Percentiles rank a stretch among this genome's conserved stretches.
These are phyloP conservation scores for Aphelocoma californica DNA, from an alignment of 2,797 vertebrate genomes.

Conservation along the genomic window DNA sequence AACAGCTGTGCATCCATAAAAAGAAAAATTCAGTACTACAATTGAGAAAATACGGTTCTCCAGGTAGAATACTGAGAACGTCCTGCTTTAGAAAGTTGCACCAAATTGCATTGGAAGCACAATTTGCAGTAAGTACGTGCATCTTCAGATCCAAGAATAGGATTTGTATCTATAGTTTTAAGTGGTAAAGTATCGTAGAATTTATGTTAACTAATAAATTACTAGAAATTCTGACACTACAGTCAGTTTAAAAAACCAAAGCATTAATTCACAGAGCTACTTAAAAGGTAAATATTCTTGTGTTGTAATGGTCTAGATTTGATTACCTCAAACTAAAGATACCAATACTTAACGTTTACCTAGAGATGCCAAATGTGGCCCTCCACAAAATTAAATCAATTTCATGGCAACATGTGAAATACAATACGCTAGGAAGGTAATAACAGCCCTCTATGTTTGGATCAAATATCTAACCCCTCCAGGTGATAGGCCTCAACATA, in stretches of 20 bases:
- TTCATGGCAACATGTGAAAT: background rate
- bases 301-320: background rate
- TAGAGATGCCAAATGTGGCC: background rate
- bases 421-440: background rate
- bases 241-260: background rate
- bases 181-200: background rate
- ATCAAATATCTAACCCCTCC: background rate
- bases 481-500: background rate
- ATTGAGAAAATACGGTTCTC: background rate
- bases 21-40: background rate
- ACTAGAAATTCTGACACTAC: background rate
- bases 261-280: background rate
- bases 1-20: background rate
- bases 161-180: background rate
- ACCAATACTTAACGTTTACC: background rate
- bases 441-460: background rate
- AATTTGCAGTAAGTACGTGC: background rate
- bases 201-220: background rate
- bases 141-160: background rate
- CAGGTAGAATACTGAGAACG: background rate
- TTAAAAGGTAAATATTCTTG: background rate
- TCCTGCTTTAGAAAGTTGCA: background rate
- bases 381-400: background rate
- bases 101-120: background rate
- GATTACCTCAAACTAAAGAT: background rate